Conservation (phyloP, 2,888 invertebrate species). For the Clusia tigrina region DNA sequence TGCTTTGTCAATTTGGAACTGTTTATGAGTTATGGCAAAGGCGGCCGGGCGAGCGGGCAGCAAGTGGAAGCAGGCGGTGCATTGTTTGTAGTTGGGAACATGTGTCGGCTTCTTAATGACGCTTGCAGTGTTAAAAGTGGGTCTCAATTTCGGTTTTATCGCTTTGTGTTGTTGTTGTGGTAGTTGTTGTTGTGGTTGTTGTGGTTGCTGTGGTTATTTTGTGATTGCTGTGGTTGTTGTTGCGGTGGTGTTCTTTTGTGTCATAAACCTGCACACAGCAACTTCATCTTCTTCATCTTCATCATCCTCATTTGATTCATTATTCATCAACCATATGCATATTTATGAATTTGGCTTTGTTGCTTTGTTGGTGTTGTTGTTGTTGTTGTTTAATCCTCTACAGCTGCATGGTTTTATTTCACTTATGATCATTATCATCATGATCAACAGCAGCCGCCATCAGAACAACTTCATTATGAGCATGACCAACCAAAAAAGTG, state of each 20-base stretch:
- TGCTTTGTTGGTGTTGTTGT: too few species aligned
- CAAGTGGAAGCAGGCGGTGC: too few species aligned
- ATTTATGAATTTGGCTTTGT: too few species aligned
- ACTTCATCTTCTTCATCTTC: neutral
- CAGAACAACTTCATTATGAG: neutral
- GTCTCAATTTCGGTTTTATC: neutral
- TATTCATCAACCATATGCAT: neutral
- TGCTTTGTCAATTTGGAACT: too few species aligned
- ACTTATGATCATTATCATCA: neutral
- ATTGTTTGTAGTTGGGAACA: too few species aligned
- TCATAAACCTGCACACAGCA: neutral
- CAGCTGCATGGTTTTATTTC: neutral
- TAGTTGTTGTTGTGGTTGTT: slow-evolving; percentile 1
- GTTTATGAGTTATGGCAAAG: too few species aligned
- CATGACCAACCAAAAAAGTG: slow-evolving; percentile 40
- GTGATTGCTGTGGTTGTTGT: neutral
- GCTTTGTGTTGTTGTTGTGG: neutral
- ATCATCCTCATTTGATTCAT: neutral
- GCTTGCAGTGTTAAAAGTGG: neutral
- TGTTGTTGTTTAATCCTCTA: neutral
- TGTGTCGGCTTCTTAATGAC: too few species aligned
- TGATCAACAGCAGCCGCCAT: neutral
- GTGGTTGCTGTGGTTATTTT: neutral
- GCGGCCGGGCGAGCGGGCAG: too few species aligned
- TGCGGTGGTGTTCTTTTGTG: neutral